These are phyloP conservation scores for Ploceus nigricollis DNA, from an alignment of 2,113 vertebrate genomes.

Conservation along the genomic window DNA sequence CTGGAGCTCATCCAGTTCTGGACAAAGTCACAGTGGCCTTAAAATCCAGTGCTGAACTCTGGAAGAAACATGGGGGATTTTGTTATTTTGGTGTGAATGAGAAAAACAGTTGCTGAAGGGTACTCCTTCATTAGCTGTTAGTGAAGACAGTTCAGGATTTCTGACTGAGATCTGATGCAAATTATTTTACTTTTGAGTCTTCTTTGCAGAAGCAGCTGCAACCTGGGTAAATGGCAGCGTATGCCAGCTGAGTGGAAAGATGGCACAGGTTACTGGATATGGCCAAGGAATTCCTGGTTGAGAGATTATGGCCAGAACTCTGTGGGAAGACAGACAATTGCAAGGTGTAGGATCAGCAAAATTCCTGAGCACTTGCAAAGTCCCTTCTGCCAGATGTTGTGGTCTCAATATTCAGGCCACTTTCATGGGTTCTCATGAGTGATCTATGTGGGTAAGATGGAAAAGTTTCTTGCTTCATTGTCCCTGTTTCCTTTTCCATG, in stretches of 20 bases:
- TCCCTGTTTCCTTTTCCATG: neutral
- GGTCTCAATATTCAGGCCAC: neutral
- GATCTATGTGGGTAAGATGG: neutral
- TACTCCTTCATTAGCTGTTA: neutral
- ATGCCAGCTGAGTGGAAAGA: neutral
- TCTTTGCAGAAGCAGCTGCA: neutral
- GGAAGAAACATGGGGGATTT: neutral
- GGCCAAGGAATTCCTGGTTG: neutral
- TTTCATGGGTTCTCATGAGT: neutral
- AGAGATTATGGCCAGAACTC: neutral
- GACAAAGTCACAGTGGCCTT: neutral
- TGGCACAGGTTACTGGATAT: neutral
- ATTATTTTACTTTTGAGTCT: neutral
- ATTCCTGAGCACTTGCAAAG: neutral
- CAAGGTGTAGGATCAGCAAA: neutral
- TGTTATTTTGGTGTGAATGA: neutral
- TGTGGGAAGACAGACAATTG: neutral
- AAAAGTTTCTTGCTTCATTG: neutral
- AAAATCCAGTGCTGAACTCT: neutral
- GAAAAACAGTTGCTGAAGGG: neutral
- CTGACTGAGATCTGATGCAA: neutral
- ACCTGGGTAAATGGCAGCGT: fast-evolving
- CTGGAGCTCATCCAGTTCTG: neutral
- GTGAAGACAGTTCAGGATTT: neutral
- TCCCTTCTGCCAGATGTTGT: neutral